Percentiles rank a stretch among this genome's conserved stretches.
These are phyloP conservation scores for Acanthornis magna DNA, from an alignment of 2,797 vertebrate species.

Conservation along the genomic window DNA sequence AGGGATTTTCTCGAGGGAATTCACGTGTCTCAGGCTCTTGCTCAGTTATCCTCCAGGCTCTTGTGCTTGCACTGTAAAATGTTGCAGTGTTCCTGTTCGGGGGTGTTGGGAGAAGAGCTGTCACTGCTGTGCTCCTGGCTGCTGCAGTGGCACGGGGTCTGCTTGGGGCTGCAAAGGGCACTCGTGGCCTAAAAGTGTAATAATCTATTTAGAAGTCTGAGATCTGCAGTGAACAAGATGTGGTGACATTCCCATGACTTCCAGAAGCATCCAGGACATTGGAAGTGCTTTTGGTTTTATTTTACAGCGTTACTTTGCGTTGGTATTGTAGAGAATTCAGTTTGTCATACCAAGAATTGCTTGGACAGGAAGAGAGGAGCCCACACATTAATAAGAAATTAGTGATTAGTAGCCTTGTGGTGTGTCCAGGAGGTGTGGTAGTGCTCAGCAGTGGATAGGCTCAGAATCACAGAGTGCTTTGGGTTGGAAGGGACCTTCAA, in stretches of 20 bases:
- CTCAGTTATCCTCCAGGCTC: background rate
- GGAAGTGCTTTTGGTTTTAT: background rate
- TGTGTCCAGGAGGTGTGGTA: background rate
- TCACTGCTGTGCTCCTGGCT: background rate
- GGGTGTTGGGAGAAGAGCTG: background rate
- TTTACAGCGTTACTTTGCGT: background rate
- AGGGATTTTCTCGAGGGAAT: background rate
- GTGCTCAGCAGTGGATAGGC: background rate
- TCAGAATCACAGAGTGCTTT: background rate
- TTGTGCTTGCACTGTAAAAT: background rate
- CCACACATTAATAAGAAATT: background rate
- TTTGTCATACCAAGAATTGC: background rate
- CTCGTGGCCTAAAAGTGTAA: background rate
- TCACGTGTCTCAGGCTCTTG: background rate
- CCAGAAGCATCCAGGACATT: background rate
- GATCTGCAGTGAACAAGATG: background rate
- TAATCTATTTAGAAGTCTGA: constrained; percentile 15
- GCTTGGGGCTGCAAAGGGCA: background rate
- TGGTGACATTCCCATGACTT: background rate
- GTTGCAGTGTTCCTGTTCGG: background rate
- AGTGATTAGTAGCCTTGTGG: background rate
- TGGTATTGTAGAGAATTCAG: background rate
- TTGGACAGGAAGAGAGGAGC: background rate
- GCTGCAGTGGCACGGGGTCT: background rate
- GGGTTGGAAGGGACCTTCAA: background rate